A percentile compares a stretch with the other conserved stretches of the same genome.
Conservation (phyloP, 2,888 invertebrate genomes). For the Caenorhabditis drosophilae region DNA sequence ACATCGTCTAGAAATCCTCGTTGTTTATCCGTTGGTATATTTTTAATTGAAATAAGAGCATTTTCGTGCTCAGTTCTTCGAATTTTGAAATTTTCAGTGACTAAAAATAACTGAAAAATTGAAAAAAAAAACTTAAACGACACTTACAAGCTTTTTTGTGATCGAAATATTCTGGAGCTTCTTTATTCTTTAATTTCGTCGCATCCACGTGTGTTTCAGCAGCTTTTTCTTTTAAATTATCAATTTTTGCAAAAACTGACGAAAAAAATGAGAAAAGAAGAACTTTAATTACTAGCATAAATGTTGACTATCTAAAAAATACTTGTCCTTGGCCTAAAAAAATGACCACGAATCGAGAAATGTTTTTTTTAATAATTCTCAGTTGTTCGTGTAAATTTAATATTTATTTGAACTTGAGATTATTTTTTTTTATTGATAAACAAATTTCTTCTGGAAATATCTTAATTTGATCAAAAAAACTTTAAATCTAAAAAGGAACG, state of each 20-base stretch:
- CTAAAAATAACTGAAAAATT: constrained; percentile 11
- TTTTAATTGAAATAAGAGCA: constrained; percentile 27
- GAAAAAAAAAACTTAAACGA: not conserved
- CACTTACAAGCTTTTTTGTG: constrained; percentile 30
- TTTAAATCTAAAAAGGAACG: no score
- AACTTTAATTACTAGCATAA: no score
- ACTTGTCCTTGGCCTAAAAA: no score
- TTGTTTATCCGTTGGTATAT: constrained; percentile 21
- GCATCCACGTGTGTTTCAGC: constrained; percentile 22
- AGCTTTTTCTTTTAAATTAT: constrained; percentile 25
- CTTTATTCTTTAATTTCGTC: constrained; percentile 28
- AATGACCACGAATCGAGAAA: no score
- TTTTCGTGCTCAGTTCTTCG: constrained; percentile 22
- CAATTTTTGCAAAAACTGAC: constrained; percentile 17
- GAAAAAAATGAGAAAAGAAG: no score
- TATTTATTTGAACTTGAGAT: no score
- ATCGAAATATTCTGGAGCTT: constrained; percentile 31
- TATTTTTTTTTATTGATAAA: no score
- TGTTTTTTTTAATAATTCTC: no score
- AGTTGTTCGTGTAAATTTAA: no score
- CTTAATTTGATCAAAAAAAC: no score
- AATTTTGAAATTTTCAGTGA: constrained; percentile 21
- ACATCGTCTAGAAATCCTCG: constrained; percentile 38
- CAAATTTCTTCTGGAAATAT: no score
- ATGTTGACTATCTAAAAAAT: no score